Conservation (phyloP, 2,113 vertebrate species). For the Antechinus stuartii region DNA sequence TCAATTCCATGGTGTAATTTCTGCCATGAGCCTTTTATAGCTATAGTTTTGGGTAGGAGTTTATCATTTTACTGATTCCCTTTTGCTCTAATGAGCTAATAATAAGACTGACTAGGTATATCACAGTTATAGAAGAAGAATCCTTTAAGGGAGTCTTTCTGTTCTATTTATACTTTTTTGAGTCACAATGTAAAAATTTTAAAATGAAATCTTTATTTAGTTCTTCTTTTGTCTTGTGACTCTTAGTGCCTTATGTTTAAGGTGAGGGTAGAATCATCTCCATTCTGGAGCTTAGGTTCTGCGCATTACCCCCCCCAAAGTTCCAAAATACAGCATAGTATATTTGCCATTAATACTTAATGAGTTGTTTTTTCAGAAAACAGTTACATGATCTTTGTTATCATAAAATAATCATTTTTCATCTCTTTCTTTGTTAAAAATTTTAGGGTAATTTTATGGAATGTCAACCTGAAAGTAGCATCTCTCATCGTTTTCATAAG, state of each 20-base stretch:
- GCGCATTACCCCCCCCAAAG: not conserved
- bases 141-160: not conserved
- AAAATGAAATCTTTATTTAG: not conserved
- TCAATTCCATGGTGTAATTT: not conserved
- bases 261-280: not conserved
- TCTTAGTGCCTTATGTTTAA: not conserved
- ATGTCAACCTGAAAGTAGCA: conserved; percentile 94
- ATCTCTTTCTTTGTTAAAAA: not conserved
- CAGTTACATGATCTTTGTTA: not conserved
- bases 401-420: no score
- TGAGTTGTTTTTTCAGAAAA: not conserved
- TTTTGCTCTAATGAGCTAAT: not conserved
- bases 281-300: not conserved
- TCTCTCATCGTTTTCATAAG: conserved; percentile 97
- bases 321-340: not conserved
- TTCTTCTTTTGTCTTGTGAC: not conserved
- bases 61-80: not conserved
- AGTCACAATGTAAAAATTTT: not conserved
- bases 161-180: not conserved
- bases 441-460: conserved; percentile 96
- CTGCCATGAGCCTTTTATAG: not conserved
- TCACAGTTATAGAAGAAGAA: not conserved
- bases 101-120: not conserved
- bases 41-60: not conserved
- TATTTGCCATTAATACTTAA: not conserved